Evolutionary conservation across 37 sponge, comb jelly and placozoan genomes (phyloP).

Genomic region (Diacarnus erythraeanus): DNA sequence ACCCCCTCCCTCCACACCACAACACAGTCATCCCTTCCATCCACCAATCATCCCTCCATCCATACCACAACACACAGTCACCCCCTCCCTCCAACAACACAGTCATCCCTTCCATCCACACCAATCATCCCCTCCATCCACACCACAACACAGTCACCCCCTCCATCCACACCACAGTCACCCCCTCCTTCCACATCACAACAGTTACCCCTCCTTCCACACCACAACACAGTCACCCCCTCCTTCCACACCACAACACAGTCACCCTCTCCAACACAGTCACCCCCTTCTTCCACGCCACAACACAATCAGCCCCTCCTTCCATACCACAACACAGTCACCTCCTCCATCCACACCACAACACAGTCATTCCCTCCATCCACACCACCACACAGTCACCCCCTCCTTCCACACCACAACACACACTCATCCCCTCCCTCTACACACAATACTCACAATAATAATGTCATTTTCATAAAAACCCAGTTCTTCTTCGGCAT

Average conservation of each 20-base stretch:
- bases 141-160: too few species aligned
- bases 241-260: too few species aligned
- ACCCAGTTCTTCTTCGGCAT: conserved; percentile 41
- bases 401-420: not conserved
- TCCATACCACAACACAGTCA: too few species aligned
- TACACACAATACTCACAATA: conserved; percentile 29
- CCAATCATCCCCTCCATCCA: not conserved
- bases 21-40: not conserved
- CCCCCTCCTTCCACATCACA: not conserved
- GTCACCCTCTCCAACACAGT: not conserved
- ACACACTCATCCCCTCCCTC: not conserved
- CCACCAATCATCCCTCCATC: not conserved
- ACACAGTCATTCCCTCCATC: not conserved
- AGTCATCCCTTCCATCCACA: not conserved
- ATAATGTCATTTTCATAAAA: conserved; percentile 57
- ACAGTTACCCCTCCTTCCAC: not conserved
- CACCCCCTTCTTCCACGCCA: not conserved
- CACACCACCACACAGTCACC: not conserved
- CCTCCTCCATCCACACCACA: too few species aligned
- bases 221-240: too few species aligned
- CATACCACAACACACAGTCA: not conserved
- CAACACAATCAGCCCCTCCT: too few species aligned
- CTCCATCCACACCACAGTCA: not conserved
- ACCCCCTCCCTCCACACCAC: not conserved
- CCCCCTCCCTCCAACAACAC: too few species aligned